These are phyloP conservation scores for Drosophila maculinotata DNA, from an alignment of 2,888 invertebrate species.

Conservation along the genomic window DNA sequence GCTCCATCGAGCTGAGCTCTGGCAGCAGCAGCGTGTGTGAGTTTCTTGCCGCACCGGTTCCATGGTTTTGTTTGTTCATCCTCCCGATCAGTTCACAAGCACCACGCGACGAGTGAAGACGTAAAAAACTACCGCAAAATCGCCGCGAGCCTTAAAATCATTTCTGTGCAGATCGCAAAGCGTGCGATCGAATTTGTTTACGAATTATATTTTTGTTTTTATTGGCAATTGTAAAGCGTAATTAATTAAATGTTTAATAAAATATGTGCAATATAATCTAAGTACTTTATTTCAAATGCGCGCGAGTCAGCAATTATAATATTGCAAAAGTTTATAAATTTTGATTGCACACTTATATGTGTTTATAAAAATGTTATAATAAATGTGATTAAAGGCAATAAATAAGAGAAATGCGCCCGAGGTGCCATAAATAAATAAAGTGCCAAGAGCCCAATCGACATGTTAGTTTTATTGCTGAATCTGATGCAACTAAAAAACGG, in stretches of 20 bases:
- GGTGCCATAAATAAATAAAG: constrained; percentile 54
- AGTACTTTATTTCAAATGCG: too few species aligned
- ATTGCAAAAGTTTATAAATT: too few species aligned
- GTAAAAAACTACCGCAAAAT: constrained; percentile 23
- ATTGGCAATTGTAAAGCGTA: too few species aligned
- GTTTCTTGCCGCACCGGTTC: constrained; percentile 50
- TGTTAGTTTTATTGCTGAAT: constrained; percentile 55
- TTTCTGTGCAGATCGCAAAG: constrained; percentile 10
- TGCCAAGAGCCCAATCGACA: constrained; percentile 39
- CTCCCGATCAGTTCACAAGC: constrained; percentile 46
- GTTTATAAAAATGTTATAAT: background rate
- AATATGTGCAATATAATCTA: too few species aligned
- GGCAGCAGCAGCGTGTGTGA: constrained; percentile 11
- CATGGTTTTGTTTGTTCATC: constrained; percentile 35
- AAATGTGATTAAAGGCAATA: constrained; percentile 1
- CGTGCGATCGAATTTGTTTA: constrained; percentile 35
- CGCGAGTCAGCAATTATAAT: too few species aligned
- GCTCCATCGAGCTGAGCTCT: constrained; percentile 17
- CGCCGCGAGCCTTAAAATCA: constrained; percentile 8
- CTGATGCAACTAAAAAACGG: constrained; percentile 25
- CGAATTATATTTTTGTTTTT: background rate
- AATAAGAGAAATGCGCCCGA: constrained; percentile 31
- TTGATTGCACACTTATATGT: too few species aligned
- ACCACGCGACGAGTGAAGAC: constrained; percentile 52
- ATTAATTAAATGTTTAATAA: too few species aligned